Evolutionary conservation across 2,113 vertebrate species (phyloP), one percentile per base, ranked within the genome.

Genomic region (Prinia subflava): DNA sequence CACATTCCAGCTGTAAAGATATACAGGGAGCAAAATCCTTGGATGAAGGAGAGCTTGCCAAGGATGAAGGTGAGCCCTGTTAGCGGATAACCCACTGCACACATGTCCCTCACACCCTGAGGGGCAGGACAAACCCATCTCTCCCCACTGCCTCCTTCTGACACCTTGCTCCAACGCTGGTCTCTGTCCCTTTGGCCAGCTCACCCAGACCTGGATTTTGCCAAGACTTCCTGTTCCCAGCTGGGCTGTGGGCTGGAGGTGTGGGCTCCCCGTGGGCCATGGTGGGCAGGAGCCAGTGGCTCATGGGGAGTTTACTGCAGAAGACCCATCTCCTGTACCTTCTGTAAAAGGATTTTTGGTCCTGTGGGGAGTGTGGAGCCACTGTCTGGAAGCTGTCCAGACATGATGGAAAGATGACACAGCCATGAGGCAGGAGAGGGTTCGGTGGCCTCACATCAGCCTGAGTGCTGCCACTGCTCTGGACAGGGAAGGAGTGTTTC

Each of bases 201-300:
- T 67, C 59, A 57, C 24, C 39, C 18, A 47, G 31, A 33, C 33
- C 35, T n/a, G 42, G 13, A 15, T 59, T 67, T 37, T 63, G 19
- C 42, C 0, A 0, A 44, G 47, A 57, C 4, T 30, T 79, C 62
- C 71, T 28, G 24, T 3, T 70, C 46, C 31, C 76, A 37, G 31
- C 9, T 1, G 3, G 50, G n/a, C 53, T 0, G 0, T 0, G 4
- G 39, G 60, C 33, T 78, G 77, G 24, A 44, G 33, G 33, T 3
- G 8, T 1, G 2, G 11, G 17, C 22, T 50, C 55, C 52, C 37
- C 31, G 6, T 0, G 3, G 25, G 2, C 0, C 0, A 60, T 4
- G 5, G 30, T 7, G 23, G 30, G 28, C 27, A 67, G 76, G 33
- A 42, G 13, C 10, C 15, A 25, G n/a, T 0, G 2, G 33, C 23